Evolutionary conservation across 2,113 vertebrate genomes (phyloP).

Genomic region (Pachypanchax playfairii): DNA sequence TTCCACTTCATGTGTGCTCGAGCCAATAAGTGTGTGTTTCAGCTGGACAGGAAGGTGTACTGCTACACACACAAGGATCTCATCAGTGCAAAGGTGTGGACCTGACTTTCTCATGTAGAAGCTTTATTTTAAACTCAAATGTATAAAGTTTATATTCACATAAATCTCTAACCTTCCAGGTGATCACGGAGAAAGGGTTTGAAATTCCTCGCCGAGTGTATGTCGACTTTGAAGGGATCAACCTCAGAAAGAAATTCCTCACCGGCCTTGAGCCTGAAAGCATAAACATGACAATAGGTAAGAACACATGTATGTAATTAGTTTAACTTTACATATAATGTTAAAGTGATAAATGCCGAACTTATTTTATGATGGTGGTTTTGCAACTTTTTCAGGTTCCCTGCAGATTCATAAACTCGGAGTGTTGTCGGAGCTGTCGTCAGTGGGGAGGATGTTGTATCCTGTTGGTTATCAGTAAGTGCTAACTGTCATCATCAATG

Average conservation of each 20-base stretch:
- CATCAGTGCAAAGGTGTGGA: slow-evolving; percentile 82
- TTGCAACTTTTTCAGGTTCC: slow-evolving; percentile 77
- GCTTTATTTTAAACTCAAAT: no score
- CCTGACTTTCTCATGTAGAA: background rate
- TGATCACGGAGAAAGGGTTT: slow-evolving; percentile 82
- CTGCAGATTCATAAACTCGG: slow-evolving; percentile 88
- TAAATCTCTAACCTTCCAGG: slow-evolving; percentile 62
- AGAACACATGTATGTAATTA: slow-evolving; percentile 10
- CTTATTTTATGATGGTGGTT: background rate
- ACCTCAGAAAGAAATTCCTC: slow-evolving; percentile 88
- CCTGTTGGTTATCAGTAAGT: slow-evolving; percentile 93
- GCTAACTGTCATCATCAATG: background rate
- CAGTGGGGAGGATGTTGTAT: slow-evolving; percentile 85
- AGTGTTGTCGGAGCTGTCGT: slow-evolving; percentile 86
- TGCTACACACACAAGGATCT: slow-evolving; percentile 87
- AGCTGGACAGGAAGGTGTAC: slow-evolving; percentile 90
- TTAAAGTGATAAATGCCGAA: background rate
- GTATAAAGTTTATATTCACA: background rate
- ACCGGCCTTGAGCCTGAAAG: slow-evolving; percentile 88
- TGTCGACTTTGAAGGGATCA: slow-evolving; percentile 92
- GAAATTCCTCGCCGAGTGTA: slow-evolving; percentile 88
- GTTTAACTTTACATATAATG: background rate
- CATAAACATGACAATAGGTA: slow-evolving; percentile 90
- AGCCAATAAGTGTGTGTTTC: slow-evolving; percentile 85
- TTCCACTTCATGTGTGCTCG: slow-evolving; percentile 96